Evolutionary conservation across 2,113 vertebrate genomes (phyloP), one percentile per base, ranked within the genome.

Genomic region (Hylia prasina): DNA sequence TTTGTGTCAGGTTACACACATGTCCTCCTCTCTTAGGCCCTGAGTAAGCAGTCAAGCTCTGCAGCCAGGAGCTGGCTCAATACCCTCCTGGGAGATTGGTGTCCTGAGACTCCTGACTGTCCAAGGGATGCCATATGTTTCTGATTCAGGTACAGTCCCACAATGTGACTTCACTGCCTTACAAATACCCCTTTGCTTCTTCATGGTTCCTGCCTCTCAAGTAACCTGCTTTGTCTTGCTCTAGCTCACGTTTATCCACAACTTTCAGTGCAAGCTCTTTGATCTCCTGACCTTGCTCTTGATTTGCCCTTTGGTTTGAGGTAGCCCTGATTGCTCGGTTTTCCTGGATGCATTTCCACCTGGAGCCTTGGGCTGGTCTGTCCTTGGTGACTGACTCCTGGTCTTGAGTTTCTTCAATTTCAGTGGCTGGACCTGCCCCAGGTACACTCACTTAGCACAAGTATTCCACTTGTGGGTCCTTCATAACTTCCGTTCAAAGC

Each of bases 401-500:
- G 47, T 77, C 68, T 70, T 82, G 63, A 69, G 19, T 73, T 88
- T 86, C 54, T 50, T 63, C 45, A 6, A 19, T 31, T 73, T 81
- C 58, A 7, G 56, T 37, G 51, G 24, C 69, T 84, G 76, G 64
- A 73, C 39, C 24, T 1, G 4, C 24, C 51, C 47, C 71, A 83
- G 30, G 42, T 81, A 53, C 19, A 40, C 35, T 87, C 76, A 83
- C 54, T 80, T n/a, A 1, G 2, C 2, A 1, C 60, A 92, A 89
- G 39, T 75, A 93, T 93, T 95, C 80, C 83, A 84, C 86, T 92
- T 81, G 47, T 47, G 50, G 23, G 45, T 93, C 58, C 90, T 92
- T 70, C 75, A 44, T 58, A 54, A 88, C 56, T 89, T 85, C 89
- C 19, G 2, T 83, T 95, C 69, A 58, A 75, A 92, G 45, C 76